These are phyloP conservation scores for Sarcophaga carnaria DNA, from an alignment of 2,888 invertebrate species.

Conservation along the genomic window DNA sequence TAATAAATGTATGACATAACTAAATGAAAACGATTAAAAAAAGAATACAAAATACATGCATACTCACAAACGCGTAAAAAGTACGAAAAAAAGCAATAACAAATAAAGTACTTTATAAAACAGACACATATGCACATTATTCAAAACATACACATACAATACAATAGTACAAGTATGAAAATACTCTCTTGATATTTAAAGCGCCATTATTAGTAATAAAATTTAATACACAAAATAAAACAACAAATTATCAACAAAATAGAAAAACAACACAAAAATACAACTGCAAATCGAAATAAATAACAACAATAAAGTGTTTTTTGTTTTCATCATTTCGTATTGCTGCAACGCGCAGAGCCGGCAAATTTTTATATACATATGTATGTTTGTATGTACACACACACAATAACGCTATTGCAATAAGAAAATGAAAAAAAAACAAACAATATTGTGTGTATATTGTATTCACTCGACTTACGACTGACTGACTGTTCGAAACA, in stretches of 20 bases:
- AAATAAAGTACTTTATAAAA: slow-evolving; percentile 13
- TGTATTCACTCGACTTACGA: not conserved
- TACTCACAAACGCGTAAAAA: not conserved
- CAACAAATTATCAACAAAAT: slow-evolving; percentile 10
- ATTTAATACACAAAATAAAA: slow-evolving; percentile 31
- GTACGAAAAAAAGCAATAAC: not conserved
- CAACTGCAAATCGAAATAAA: slow-evolving; percentile 25
- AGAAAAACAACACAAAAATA: slow-evolving; percentile 29
- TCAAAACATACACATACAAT: not conserved
- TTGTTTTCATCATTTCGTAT: slow-evolving; percentile 21
- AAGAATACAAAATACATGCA: slow-evolving; percentile 21
- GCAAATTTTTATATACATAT: slow-evolving; percentile 47
- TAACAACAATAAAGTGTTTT: not conserved
- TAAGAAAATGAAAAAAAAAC: not conserved
- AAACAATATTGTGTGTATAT: not conserved
- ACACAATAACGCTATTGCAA: slow-evolving; percentile 12
- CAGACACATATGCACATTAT: not conserved
- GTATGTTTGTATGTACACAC: not conserved
- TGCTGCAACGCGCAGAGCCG: slow-evolving; percentile 46
- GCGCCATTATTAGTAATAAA: slow-evolving; percentile 54
- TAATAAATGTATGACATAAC: slow-evolving; percentile 49
- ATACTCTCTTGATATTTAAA: slow-evolving; percentile 42
- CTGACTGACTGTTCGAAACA: not conserved
- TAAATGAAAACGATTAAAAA: slow-evolving; percentile 24
- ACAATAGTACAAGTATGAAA: not conserved